A percentile compares a stretch with the other conserved stretches of the same genome.
phyloP scores from a whole-genome alignment of 2,797 vertebrate genomes.

The Geotrypetes seraphini region DNA sequence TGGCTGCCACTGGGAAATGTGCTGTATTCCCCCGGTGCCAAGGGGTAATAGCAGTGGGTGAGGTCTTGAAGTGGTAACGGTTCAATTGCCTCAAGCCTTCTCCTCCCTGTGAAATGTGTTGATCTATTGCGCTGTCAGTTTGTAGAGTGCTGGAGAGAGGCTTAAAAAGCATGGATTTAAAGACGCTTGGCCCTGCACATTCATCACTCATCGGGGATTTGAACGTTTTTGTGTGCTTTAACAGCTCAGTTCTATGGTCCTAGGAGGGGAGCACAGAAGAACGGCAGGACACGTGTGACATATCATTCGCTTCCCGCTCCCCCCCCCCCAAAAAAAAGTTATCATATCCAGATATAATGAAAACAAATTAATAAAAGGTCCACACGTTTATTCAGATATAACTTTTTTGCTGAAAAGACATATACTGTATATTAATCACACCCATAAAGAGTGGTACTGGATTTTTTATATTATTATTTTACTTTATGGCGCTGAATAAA shows the following conservation, averaged over 20 bases:
- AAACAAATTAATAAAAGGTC: no score
- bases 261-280: constrained; percentile 6
- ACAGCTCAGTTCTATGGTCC: constrained; percentile 39
- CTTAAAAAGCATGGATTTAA: constrained; percentile 54
- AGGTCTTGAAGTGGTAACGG: constrained; percentile 26
- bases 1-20: not conserved
- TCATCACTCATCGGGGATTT: constrained; percentile 48
- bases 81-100: constrained; percentile 42
- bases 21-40: not conserved
- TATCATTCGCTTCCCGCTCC: no score
- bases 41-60: constrained; percentile 22
- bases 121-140: constrained; percentile 60
- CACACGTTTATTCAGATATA: no score
- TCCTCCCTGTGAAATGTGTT: constrained; percentile 44
- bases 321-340: no score
- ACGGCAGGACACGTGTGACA: not conserved
- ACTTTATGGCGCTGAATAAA: no score
- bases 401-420: no score
- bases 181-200: constrained; percentile 48
- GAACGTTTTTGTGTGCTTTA: constrained; percentile 40
- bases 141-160: constrained; percentile 58
- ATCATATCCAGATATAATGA: no score
- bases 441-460: no score
- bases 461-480: no score
- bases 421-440: no score